A percentile compares a stretch with the other conserved stretches of the same genome.
Conservation (phyloP, 2,888 invertebrate species). For the Pandemis cinnamomeana region DNA sequence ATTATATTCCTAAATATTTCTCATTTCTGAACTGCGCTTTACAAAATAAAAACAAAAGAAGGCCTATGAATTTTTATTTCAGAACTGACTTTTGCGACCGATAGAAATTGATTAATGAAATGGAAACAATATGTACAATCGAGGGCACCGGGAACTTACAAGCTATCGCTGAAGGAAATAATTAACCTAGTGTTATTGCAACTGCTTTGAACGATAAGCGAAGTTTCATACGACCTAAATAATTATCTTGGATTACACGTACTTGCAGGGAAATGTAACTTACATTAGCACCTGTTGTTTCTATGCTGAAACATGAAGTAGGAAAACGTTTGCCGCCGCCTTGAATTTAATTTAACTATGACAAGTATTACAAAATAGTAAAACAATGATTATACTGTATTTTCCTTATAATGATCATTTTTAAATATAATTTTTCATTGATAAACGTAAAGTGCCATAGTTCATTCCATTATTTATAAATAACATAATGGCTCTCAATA, state of each 20-base stretch:
- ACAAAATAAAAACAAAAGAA: background rate
- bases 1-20: no score
- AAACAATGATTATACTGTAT: background rate
- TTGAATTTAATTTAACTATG: background rate
- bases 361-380: background rate
- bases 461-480: no score
- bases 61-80: background rate
- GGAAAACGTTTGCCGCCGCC: background rate
- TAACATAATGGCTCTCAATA: no score
- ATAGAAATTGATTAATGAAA: conserved; percentile 47
- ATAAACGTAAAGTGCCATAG: no score
- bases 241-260: conserved; percentile 18
- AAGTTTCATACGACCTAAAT: conserved; percentile 34
- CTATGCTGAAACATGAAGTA: background rate
- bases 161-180: conserved; percentile 63
- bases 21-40: background rate
- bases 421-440: no score
- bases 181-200: conserved; percentile 67
- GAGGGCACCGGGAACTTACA: conserved; percentile 64
- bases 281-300: conserved; percentile 5
- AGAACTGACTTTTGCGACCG: conserved; percentile 3
- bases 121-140: conserved; percentile 65
- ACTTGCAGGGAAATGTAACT: background rate
- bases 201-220: conserved; percentile 33
- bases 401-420: no score